Conservation (phyloP, 2,797 vertebrate genomes). For the Molossus molossus region DNA sequence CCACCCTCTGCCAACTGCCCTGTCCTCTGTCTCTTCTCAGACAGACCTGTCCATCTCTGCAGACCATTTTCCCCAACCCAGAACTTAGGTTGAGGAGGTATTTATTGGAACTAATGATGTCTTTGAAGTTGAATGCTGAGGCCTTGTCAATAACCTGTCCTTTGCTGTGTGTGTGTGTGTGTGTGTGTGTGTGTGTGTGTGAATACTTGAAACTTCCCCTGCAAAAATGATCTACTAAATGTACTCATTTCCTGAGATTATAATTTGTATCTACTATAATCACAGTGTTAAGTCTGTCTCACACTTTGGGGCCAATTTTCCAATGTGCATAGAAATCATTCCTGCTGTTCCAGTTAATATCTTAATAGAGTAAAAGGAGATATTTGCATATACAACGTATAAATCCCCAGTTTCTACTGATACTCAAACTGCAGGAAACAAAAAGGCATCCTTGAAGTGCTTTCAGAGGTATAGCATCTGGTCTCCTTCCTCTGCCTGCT, state of each 20-base stretch:
- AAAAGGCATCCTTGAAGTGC: background rate
- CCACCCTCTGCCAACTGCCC: background rate
- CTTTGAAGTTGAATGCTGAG: background rate
- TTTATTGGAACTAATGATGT: background rate
- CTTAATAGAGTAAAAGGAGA: slow-evolving; percentile 65
- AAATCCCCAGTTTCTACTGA: background rate
- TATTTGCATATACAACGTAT: background rate
- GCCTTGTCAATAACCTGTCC: background rate
- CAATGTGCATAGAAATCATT: slow-evolving; percentile 55
- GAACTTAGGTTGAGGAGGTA: background rate
- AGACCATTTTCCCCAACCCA: background rate
- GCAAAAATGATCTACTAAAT: slow-evolving; percentile 39
- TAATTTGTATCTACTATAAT: slow-evolving; percentile 68
- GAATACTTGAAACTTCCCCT: slow-evolving; percentile 18
- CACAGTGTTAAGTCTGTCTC: slow-evolving; percentile 68
- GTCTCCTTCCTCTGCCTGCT: background rate
- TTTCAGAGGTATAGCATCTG: rapidly evolving
- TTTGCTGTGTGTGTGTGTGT: background rate
- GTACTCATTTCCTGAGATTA: slow-evolving; percentile 48
- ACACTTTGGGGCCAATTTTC: slow-evolving; percentile 73
- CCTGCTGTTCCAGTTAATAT: slow-evolving; percentile 78
- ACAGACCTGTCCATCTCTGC: background rate
- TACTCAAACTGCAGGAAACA: background rate
- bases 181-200: background rate
- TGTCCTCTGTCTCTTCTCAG: background rate